A percentile compares a stretch with the other conserved stretches of the same genome.
These are phyloP conservation scores for Nycticorax nycticorax DNA, from an alignment of 2,113 vertebrate genomes.

Conservation along the genomic window DNA sequence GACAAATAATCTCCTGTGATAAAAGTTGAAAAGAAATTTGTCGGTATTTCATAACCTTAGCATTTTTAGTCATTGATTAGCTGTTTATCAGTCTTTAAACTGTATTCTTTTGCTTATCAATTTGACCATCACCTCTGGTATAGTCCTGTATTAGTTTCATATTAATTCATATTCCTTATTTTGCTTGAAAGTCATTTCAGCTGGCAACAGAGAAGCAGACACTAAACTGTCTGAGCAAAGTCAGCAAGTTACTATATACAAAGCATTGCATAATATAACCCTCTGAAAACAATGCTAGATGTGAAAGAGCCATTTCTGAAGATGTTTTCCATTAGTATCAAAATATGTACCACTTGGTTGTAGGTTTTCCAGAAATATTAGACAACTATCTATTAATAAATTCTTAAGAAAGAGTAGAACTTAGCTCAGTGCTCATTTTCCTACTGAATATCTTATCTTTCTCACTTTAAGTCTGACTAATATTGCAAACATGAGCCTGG, in stretches of 20 bases:
- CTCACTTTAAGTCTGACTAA: neutral
- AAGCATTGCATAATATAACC: slow-evolving; percentile 22
- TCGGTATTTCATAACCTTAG: neutral
- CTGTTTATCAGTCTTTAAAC: neutral
- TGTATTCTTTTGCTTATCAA: neutral
- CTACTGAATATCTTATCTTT: neutral
- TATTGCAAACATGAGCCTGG: neutral
- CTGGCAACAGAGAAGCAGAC: slow-evolving; percentile 62
- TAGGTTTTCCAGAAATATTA: neutral
- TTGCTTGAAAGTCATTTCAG: slow-evolving; percentile 62
- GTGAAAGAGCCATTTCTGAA: neutral
- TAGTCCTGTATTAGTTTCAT: slow-evolving; percentile 40
- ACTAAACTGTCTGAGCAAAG: slow-evolving; percentile 55
- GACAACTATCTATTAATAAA: neutral
- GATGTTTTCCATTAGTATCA: neutral
- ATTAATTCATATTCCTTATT: neutral
- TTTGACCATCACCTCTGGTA: slow-evolving; percentile 15
- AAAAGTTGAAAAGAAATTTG: neutral
- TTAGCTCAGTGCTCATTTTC: neutral
- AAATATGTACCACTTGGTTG: neutral
- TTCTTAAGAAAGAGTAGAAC: neutral
- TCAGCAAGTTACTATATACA: slow-evolving; percentile 61
- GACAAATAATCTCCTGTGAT: neutral
- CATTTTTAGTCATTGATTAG: neutral
- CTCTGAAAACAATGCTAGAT: slow-evolving; percentile 31